Conservation (phyloP, 2,113 vertebrate genomes). For the Neolamprologus modestus region DNA sequence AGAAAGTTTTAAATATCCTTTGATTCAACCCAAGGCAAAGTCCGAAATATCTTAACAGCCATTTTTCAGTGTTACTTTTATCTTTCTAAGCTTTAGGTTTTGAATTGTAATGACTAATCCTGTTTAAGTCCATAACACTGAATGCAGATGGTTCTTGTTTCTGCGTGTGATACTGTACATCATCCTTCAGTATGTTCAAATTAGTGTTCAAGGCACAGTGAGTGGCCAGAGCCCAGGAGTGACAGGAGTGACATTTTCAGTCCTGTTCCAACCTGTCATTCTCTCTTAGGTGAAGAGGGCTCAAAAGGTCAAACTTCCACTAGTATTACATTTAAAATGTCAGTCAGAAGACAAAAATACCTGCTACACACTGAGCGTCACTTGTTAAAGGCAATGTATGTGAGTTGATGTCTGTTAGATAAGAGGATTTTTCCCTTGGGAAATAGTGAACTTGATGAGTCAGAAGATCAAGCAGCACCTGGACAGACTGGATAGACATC, state of each 20-base stretch:
- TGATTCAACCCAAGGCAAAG: background rate
- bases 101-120: conserved; percentile 24
- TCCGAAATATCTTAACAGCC: background rate
- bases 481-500: background rate
- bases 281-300: background rate
- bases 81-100: background rate
- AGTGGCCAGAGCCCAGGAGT: background rate
- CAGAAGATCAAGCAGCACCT: background rate
- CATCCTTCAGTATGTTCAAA: background rate
- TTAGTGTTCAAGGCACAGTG: background rate
- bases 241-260: conserved; percentile 46
- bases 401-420: background rate
- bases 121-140: background rate
- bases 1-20: conserved; percentile 29
- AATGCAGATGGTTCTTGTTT: background rate
- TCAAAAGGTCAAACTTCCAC: conserved; percentile 49
- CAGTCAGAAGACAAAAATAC: background rate
- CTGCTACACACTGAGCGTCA: background rate
- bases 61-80: background rate
- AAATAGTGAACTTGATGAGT: background rate
- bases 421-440: background rate
- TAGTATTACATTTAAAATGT: conserved; percentile 24
- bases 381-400: background rate
- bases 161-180: background rate
- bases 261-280: background rate